phyloP scores from a whole-genome alignment of 2,113 vertebrate genomes.

The Aegotheles bennettii region DNA sequence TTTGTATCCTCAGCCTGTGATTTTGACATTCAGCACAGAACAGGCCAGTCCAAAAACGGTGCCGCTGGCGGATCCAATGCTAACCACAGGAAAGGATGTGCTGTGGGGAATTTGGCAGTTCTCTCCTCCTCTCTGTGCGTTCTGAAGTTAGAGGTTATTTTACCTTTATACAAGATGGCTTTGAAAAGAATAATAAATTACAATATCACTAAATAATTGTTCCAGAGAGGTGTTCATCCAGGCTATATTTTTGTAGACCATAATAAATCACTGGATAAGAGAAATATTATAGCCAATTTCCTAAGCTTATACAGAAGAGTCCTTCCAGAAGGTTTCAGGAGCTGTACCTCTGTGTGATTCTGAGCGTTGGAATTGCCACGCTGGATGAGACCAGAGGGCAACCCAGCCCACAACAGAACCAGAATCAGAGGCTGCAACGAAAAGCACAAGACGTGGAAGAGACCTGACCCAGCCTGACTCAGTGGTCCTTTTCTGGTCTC shows the following conservation, averaged over 20 bases:
- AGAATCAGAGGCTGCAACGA: not conserved
- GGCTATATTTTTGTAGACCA: slow-evolving; percentile 46
- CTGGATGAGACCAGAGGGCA: slow-evolving; percentile 14
- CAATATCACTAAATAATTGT: slow-evolving; percentile 59
- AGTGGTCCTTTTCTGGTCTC: not conserved
- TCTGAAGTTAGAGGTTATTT: slow-evolving; percentile 59
- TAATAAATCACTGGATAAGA: slow-evolving; percentile 59
- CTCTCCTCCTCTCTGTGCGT: slow-evolving; percentile 12
- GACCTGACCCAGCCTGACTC: not conserved
- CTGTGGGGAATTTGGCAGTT: slow-evolving; percentile 59
- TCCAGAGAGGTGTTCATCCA: slow-evolving; percentile 60
- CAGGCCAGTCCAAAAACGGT: slow-evolving; percentile 37
- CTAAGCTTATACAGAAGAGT: slow-evolving; percentile 12
- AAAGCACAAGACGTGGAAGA: not conserved
- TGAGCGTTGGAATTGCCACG: not conserved
- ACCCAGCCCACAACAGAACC: not conserved
- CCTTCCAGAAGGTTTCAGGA: slow-evolving; percentile 37
- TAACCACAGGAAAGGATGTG: slow-evolving; percentile 67
- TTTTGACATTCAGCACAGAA: slow-evolving; percentile 37
- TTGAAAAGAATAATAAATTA: slow-evolving; percentile 65
- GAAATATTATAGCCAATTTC: slow-evolving; percentile 36
- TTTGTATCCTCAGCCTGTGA: slow-evolving; percentile 46
- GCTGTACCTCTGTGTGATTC: not conserved
- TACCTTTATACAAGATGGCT: slow-evolving; percentile 49
- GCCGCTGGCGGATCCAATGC: slow-evolving; percentile 21